Evolutionary conservation across 2,113 vertebrate species (phyloP), one percentile per base, ranked within the genome.

Genomic region (Xenopus laevis): DNA sequence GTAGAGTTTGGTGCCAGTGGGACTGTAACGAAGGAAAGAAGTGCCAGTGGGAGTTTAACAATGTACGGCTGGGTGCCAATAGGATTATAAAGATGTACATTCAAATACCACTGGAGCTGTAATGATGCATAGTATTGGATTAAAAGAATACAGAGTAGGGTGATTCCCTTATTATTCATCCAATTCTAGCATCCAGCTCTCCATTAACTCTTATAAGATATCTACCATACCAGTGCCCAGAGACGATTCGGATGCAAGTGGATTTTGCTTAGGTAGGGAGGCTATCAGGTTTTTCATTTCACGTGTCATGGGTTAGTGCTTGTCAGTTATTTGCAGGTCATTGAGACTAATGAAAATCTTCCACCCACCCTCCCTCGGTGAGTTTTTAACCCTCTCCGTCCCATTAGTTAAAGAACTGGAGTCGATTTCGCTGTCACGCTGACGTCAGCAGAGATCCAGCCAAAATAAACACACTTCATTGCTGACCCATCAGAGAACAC

Each of bases 321-420:
- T 70, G 74, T 70, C 74, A 76, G 74, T 53, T 76, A 76, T 76
- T 69, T 76, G 67, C 74, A 76, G 74, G 66, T 70, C 74, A 70
- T 47, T 23, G 12, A 27, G 30, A 69, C 74, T 76, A 76, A 76
- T 76, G 60, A 76, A 76, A 70, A 76, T 64, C 67, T 27, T 57
- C n/a, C 65, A n/a, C 72, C 74, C 67, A 58, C 11, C 10, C 58
- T 60, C 58, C 18, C 18, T 8, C 18, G 10, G 47, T 46, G 55
- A 63, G 66, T 64, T 33, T n/a, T 76, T 76, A 69, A 70, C 74
- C 46, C 44, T 16, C 55, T 61, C 47, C 11, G 47, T 50, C 12
- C 15, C 15, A 50, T 10, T 7, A 40, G 33, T 9, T 40, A 5
- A 40, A 40, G 33, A 40, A 40, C 6, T 40, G 33, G 33, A 40